Base-by-base conservation (phyloP, 2,113 vertebrate genomes). In the Phyllostomus hastatus region DNA sequence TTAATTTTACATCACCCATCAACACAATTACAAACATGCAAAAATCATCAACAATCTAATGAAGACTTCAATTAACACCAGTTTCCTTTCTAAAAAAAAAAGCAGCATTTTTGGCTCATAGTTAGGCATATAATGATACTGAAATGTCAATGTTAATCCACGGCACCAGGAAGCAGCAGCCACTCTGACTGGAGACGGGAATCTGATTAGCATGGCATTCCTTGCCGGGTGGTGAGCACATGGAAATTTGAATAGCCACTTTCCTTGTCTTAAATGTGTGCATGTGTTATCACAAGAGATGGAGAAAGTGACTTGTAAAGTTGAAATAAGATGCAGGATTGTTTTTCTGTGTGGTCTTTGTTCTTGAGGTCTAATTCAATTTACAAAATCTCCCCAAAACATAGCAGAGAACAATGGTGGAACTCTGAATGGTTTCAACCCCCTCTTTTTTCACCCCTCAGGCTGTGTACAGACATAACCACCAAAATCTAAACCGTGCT, bases 171-270 rank as follows among this genome's bases (percentile, higher is more conserved):
- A 70, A 82, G 75, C 72, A 95, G 88, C n/a, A 94, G 76, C 61
- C 9, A 38, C 59, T 67, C 76, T 72, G 69, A 4, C 38, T 61
- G 67, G 48, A 76, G 31, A 8, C 7, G 12, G 22, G 52, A 78
- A 84, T 91, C 6, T 43, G n/a, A 54, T 82, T 76, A 73, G 33
- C 46, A 46, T 15, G n/a, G 35, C 78, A 69, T 82, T 94, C 33
- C 35, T 75, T 41, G 33, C 75, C 70, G 50, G 50, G 19, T 66
- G 80, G 64, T 76, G 92, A 96, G n/a, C 83, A n/a, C 88, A 69
- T 61, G 92, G 92, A 95, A 93, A 96, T 95, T 95, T 96, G 61
- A 94, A 92, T 64, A 92, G 75, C 70, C 31, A 50, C 88, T 96
- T 64, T 80, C 48, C 38, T 87, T 52, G 33, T 76, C 28, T 95